phyloP scores from a whole-genome alignment of 2,113 vertebrate genomes.

The Rana temporaria region DNA sequence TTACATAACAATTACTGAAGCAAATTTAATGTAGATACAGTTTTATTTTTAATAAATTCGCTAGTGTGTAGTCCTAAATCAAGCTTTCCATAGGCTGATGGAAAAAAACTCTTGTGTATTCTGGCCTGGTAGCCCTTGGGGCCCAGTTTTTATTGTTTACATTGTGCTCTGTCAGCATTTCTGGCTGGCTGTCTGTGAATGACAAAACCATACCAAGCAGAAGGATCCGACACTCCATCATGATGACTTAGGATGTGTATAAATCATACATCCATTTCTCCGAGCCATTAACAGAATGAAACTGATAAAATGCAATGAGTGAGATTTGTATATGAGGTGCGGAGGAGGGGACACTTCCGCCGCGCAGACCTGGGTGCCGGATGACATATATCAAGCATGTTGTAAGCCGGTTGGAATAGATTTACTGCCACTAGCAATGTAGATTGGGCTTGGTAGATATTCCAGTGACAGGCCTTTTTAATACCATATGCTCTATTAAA shows the following conservation, averaged over 20 bases:
- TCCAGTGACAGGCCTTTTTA: slow-evolving; percentile 43
- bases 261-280: slow-evolving; percentile 50
- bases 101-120: too few species aligned
- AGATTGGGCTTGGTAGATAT: slow-evolving; percentile 33
- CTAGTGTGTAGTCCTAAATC: too few species aligned
- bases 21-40: too few species aligned
- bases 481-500: slow-evolving; percentile 45
- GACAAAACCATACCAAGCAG: not conserved
- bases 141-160: not conserved
- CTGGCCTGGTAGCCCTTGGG: too few species aligned
- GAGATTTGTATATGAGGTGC: slow-evolving; percentile 3
- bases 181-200: not conserved
- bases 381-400: slow-evolving; percentile 35
- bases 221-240: slow-evolving; percentile 26
- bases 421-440: slow-evolving; percentile 49
- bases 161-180: slow-evolving; percentile 6
- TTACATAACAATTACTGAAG: too few species aligned
- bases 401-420: slow-evolving; percentile 27
- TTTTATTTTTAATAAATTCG: too few species aligned
- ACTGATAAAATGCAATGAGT: slow-evolving; percentile 35
- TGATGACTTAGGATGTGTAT: slow-evolving; percentile 2
- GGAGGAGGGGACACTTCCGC: not conserved
- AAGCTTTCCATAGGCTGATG: too few species aligned
- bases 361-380: not conserved
- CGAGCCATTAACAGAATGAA: slow-evolving; percentile 38